A percentile compares a stretch with the other conserved stretches of the same genome.
These are phyloP conservation scores for Eulemur rufifrons DNA, from an alignment of 2,113 vertebrate genomes.

Conservation along the genomic window DNA sequence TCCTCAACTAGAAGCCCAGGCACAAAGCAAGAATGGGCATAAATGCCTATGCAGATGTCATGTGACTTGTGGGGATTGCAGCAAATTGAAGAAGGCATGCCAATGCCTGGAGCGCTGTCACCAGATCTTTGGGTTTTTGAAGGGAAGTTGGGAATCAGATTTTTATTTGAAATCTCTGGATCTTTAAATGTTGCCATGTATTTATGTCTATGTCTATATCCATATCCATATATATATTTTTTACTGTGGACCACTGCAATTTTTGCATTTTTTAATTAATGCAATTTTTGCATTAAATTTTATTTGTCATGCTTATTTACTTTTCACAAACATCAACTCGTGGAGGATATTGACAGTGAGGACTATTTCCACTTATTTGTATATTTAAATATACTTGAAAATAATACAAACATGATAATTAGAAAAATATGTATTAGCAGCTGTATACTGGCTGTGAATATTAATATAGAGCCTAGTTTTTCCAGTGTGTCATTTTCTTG, in stretches of 20 bases:
- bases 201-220: background rate
- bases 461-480: background rate
- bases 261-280: background rate
- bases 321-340: background rate
- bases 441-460: background rate
- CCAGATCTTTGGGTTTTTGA: background rate
- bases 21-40: background rate
- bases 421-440: background rate
- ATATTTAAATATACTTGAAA: background rate
- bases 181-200: background rate
- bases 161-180: conserved; percentile 22
- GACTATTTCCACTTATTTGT: background rate
- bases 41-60: background rate
- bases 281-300: background rate
- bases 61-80: background rate
- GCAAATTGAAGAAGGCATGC: background rate
- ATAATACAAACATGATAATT: background rate
- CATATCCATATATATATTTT: background rate
- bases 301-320: background rate
- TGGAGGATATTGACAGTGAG: background rate
- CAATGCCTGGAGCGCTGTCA: background rate
- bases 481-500: background rate
- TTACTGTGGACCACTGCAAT: background rate
- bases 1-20: background rate
- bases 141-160: background rate